phyloP scores from a whole-genome alignment of 2,797 vertebrate genomes.

The Danio tinwini region DNA sequence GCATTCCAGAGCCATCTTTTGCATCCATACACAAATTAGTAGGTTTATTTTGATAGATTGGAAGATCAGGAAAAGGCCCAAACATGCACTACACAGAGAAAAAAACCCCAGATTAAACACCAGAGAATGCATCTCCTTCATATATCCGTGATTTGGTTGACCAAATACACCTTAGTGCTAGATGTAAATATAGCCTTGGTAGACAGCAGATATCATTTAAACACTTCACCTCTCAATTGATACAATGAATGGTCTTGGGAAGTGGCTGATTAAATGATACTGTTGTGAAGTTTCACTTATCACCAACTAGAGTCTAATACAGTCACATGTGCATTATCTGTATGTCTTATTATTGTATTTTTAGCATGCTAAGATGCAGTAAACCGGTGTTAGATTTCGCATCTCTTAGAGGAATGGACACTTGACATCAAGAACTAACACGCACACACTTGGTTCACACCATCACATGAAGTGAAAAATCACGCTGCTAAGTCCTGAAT shows the following conservation, averaged over 20 bases:
- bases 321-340: constrained; percentile 3
- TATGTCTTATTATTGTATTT: neutral
- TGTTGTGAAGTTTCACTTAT: neutral
- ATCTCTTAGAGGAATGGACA: constrained; percentile 52
- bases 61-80: too few relatives aligned
- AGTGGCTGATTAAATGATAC: neutral
- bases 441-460: neutral
- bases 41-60: too few relatives aligned
- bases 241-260: neutral
- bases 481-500: constrained; percentile 30
- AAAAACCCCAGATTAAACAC: too few relatives aligned
- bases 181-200: neutral
- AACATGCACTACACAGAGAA: neutral
- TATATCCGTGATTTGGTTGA: too few relatives aligned
- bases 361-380: neutral
- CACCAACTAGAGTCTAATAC: neutral
- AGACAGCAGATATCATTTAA: neutral
- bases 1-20: too few relatives aligned
- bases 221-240: neutral
- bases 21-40: too few relatives aligned
- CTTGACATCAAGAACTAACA: constrained; percentile 40
- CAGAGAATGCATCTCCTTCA: too few relatives aligned
- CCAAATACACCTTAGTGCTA: neutral
- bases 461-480: constrained; percentile 39
- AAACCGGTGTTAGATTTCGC: constrained; percentile 58